Base-by-base conservation (phyloP, 2,797 vertebrate genomes). In the Schizopygopsis pylzovi region DNA sequence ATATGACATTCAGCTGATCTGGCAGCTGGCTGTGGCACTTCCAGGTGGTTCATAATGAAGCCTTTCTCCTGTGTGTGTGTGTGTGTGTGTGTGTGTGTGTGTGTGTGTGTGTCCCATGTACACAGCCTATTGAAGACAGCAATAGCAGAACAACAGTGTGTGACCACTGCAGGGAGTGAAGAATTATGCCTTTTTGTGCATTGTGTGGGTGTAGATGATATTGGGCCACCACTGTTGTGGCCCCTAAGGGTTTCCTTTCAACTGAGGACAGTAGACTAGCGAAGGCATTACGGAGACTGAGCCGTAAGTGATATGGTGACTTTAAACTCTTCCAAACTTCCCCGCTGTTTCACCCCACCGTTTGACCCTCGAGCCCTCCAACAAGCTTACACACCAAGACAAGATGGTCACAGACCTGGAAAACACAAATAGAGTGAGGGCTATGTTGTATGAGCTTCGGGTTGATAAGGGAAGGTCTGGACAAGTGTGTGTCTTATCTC, bases 1-100 rank as follows among this genome's bases (percentile, higher is more conserved):
- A 78, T 88, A 93, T 94, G 94, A 95, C 81, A 92, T 92, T 96
- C 96, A 96, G 95, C 94, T 95, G 95, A 96, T 93, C 70, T 13
- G 92, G 59, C 72, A 89, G 92, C 94, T 93, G 92, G 88, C 88
- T 78, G 84, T 88, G 86, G 81, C 10, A 54, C 90, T 93, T 87
- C 73, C 49, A 76, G 86, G 80, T 85, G 79, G 71, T 83, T 92
- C 86, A 89, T 88, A 80, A 91, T 90, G 85, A 91, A 88, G 89
- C 90, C 90, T 89, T 92, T 83, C 88, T 90, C 84, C 72, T 83
- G 80, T 72, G 41, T 43, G 41, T 39, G 28, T 28, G 25, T 28
- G 25, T 83, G 80, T 83, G 80, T 72, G 41, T 43, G 41, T 39
- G 28, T 33, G 28, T 82, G 80, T 72, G 59, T 81, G 9, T 43